Conservation (phyloP, 2,797 vertebrate genomes). For the Enteromius treurensis region DNA sequence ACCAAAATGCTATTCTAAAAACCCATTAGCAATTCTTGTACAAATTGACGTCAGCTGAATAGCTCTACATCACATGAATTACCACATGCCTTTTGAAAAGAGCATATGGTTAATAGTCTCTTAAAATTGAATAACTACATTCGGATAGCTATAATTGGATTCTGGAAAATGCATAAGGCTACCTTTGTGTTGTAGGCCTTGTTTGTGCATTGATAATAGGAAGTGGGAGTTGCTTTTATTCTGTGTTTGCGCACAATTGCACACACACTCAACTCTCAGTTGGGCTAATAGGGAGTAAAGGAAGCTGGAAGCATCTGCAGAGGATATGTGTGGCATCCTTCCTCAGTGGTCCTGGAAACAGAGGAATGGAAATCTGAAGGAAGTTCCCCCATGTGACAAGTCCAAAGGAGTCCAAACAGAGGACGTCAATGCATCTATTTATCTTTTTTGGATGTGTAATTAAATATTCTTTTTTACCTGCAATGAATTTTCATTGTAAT, state of each 20-base stretch:
- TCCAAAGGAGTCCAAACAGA: constrained; percentile 27
- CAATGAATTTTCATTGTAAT: neutral
- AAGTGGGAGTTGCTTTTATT: constrained; percentile 20
- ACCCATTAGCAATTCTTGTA: neutral
- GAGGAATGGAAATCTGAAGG: constrained; percentile 68
- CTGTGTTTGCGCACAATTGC: constrained; percentile 2
- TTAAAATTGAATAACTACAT: neutral
- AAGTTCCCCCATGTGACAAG: constrained; percentile 52
- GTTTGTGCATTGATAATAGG: constrained; percentile 24
- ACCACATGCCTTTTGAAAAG: neutral
- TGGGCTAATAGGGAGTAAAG: constrained; percentile 44
- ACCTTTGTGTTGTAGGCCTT: neutral
- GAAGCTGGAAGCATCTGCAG: constrained; percentile 70
- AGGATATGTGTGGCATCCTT: constrained; percentile 77
- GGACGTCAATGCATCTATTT: constrained; percentile 22
- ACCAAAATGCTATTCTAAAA: neutral
- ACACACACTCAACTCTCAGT: neutral
- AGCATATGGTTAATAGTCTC: neutral
- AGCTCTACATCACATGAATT: constrained; percentile 54
- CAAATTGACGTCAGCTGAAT: neutral
- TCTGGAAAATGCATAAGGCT: neutral
- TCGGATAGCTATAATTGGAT: constrained; percentile 15
- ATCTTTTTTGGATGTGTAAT: neutral
- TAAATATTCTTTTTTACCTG: neutral
- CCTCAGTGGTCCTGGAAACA: constrained; percentile 70